phyloP scores from a whole-genome alignment of 1,140 invertebrate species.

The Drosophila tsacasi region DNA sequence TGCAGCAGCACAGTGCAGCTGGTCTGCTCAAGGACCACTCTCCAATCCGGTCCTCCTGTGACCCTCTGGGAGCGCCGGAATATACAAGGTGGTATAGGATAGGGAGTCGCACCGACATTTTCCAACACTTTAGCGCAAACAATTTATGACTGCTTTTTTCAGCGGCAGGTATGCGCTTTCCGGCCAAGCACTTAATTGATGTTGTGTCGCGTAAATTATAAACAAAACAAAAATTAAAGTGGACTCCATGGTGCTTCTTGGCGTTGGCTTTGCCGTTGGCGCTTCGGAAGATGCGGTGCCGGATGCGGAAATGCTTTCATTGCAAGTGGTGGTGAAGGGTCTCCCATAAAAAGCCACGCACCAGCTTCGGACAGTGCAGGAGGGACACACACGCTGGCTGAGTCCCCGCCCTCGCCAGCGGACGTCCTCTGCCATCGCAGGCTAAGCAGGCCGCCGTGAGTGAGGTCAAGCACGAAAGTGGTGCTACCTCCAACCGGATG shows the following conservation, averaged over 20 bases:
- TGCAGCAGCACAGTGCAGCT: constrained; percentile 60
- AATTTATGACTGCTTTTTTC: constrained; percentile 83
- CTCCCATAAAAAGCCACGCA: constrained; percentile 70
- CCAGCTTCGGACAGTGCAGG: constrained; percentile 27
- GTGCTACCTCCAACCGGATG: constrained; percentile 63
- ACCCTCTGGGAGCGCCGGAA: constrained; percentile 18
- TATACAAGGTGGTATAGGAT: neutral
- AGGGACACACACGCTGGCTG: constrained; percentile 26
- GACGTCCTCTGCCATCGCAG: constrained; percentile 21
- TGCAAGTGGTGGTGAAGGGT: constrained; percentile 63
- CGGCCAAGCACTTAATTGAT: constrained; percentile 83
- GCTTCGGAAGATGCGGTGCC: constrained; percentile 53
- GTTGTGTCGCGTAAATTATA: constrained; percentile 84
- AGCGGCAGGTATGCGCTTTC: constrained; percentile 81
- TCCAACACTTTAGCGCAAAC: constrained; percentile 74
- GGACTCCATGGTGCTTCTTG: constrained; percentile 60
- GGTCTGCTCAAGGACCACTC: constrained; percentile 32
- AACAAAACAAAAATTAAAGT: constrained; percentile 84
- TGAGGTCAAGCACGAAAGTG: constrained; percentile 81
- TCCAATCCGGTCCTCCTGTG: constrained; percentile 4
- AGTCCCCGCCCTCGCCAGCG: constrained; percentile 14
- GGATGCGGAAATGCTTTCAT: constrained; percentile 83
- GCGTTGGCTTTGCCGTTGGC: constrained; percentile 20
- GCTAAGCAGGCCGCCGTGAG: constrained; percentile 70
- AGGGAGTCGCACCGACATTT: constrained; percentile 33